A percentile compares a stretch with the other conserved stretches of the same genome.
phyloP scores from a whole-genome alignment of 2,888 invertebrate species.

The Drosophila formosana region DNA sequence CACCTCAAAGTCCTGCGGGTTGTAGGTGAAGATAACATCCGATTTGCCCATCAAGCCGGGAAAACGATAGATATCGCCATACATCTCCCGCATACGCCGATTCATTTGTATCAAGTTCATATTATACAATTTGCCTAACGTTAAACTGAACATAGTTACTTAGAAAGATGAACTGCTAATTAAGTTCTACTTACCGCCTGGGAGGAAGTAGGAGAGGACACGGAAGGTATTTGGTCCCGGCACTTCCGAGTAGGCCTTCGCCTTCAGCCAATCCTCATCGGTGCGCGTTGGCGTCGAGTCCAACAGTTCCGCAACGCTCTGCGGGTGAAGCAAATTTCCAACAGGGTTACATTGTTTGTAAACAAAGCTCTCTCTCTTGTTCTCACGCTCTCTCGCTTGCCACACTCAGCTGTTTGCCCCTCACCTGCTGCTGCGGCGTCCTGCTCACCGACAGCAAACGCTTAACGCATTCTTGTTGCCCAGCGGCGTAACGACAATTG shows the following conservation, averaged over 20 bases:
- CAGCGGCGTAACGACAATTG: not conserved
- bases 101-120: constrained; percentile 74
- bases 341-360: constrained; percentile 63
- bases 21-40: constrained; percentile 85
- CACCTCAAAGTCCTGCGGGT: constrained; percentile 86
- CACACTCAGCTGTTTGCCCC: constrained; percentile 36
- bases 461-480: constrained; percentile 47
- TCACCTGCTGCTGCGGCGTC: constrained; percentile 61
- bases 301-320: constrained; percentile 43
- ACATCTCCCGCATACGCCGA: constrained; percentile 65
- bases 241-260: constrained; percentile 67
- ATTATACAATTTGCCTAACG: constrained; percentile 67
- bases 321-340: constrained; percentile 2
- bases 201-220: constrained; percentile 71
- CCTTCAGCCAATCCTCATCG: constrained; percentile 74
- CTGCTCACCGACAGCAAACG: constrained; percentile 32
- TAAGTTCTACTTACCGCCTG: constrained; percentile 70
- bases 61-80: constrained; percentile 85
- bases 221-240: constrained; percentile 75
- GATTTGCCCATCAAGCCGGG: constrained; percentile 83
- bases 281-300: constrained; percentile 46
- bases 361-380: constrained; percentile 41
- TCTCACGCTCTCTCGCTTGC: not conserved
- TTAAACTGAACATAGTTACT: not conserved
- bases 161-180: not conserved